Conservation (phyloP, 2,888 invertebrate species). For the Lepetodrilus schrolli region DNA sequence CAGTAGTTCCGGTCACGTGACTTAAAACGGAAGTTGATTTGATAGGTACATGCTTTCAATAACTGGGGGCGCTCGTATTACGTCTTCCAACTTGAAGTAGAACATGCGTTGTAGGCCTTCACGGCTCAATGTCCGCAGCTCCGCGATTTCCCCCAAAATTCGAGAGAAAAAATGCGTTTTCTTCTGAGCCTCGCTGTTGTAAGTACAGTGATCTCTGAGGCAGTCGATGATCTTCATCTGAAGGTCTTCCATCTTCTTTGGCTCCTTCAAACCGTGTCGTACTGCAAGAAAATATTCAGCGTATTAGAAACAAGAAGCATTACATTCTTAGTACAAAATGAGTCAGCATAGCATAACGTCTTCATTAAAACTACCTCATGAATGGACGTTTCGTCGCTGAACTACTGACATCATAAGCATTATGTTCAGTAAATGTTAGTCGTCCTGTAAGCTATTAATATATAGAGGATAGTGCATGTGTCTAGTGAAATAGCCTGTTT, state of each 20-base stretch:
- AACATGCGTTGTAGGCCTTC: conserved; percentile 96
- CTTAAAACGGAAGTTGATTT: conserved; percentile 89
- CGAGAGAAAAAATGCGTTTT: conserved; percentile 95
- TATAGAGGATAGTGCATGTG: too few relatives aligned
- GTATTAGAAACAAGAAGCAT: too few relatives aligned
- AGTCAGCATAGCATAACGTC: too few relatives aligned
- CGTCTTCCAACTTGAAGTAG: conserved; percentile 92
- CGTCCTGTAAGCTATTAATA: too few relatives aligned
- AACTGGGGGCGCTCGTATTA: conserved; percentile 92
- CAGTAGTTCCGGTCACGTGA: conserved; percentile 7
- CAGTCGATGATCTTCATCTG: conserved; percentile 98
- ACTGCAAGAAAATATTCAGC: conserved; percentile 79
- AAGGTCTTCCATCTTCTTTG: conserved; percentile 92
- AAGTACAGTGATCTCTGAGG: conserved; percentile 95
- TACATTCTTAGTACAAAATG: too few relatives aligned
- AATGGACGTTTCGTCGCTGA: too few relatives aligned
- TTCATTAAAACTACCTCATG: too few relatives aligned
- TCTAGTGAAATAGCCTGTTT: too few relatives aligned
- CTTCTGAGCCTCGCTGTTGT: conserved; percentile 89
- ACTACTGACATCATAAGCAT: too few relatives aligned
- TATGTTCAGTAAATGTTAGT: too few relatives aligned
- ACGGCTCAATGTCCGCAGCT: conserved; percentile 91
- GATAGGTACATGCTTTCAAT: conserved; percentile 97
- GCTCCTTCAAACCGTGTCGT: conserved; percentile 92
- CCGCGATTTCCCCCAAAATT: conserved; percentile 92